phyloP scores from a whole-genome alignment of 2,797 vertebrate genomes.

The Macrochelys suwanniensis region DNA sequence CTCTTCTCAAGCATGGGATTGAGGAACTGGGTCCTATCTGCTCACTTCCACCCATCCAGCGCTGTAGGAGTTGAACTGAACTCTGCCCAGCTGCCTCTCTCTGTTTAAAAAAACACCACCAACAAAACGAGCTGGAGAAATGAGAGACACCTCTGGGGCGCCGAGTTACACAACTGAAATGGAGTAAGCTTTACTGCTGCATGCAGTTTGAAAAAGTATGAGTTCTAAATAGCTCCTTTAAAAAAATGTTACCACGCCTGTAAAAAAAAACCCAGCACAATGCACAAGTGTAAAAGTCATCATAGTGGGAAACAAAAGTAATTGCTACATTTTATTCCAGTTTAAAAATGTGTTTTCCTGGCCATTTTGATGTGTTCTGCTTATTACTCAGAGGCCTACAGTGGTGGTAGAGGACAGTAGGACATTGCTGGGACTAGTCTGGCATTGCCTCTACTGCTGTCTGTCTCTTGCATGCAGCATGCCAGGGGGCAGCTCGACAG shows the following conservation, averaged over 20 bases:
- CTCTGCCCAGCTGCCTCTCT: background rate
- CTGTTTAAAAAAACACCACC: background rate
- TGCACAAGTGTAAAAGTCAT: fast-evolving
- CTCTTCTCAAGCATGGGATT: background rate
- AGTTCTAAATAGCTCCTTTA: background rate
- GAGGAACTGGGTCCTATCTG: background rate
- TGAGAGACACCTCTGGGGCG: background rate
- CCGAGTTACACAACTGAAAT: background rate
- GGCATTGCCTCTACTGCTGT: no score
- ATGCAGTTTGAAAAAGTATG: background rate
- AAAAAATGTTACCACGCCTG: background rate
- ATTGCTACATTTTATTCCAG: background rate
- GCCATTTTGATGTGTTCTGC: fast-evolving
- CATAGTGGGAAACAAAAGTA: fast-evolving
- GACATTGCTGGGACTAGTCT: background rate
- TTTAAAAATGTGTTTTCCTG: fast-evolving
- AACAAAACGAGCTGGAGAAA: background rate
- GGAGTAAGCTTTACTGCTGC: background rate
- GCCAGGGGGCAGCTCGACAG: no score
- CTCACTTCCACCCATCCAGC: background rate
- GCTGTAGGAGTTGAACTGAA: background rate
- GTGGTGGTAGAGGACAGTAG: background rate
- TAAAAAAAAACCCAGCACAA: fast-evolving
- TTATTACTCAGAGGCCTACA: fast-evolving
- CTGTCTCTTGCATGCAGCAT: no score